Conservation (phyloP, 2,113 vertebrate species). For the Dolichallabes microphthalmus region DNA sequence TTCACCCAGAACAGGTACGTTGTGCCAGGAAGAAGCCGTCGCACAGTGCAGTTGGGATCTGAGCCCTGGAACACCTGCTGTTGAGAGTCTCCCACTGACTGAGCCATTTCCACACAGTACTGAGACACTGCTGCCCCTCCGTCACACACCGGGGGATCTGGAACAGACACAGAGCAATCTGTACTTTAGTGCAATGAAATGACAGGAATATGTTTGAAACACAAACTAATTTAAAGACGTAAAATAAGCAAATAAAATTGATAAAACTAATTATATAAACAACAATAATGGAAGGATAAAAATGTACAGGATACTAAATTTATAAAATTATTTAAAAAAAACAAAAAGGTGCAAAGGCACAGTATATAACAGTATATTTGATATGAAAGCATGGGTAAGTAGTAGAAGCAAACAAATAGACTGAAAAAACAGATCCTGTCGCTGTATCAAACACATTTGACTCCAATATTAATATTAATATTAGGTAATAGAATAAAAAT, state of each 20-base stretch:
- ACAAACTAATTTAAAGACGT: not conserved
- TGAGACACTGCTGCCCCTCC: conserved; percentile 66
- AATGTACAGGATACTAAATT: not conserved
- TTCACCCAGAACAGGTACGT: conserved; percentile 72
- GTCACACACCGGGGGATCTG: conserved; percentile 64
- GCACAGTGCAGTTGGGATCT: conserved; percentile 59
- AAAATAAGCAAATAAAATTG: not conserved
- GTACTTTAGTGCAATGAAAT: not conserved
- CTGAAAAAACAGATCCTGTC: not conserved
- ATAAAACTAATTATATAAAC: not conserved
- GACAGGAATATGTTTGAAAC: not conserved
- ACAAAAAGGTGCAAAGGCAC: not conserved
- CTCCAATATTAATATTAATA: not conserved
- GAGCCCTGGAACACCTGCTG: conserved; percentile 64
- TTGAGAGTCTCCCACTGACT: conserved; percentile 52
- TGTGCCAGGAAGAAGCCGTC: conserved; percentile 69
- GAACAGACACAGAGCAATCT: not conserved
- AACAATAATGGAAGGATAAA: not conserved
- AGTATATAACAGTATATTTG: not conserved
- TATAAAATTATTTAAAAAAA: not conserved
- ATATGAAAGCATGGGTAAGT: not conserved
- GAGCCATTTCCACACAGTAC: conserved; percentile 67
- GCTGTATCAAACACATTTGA: not conserved
- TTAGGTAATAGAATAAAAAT: not conserved
- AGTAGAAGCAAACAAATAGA: not conserved